Evolutionary conservation across 2,888 invertebrate genomes (phyloP).

Genomic region (Drepana falcataria): DNA sequence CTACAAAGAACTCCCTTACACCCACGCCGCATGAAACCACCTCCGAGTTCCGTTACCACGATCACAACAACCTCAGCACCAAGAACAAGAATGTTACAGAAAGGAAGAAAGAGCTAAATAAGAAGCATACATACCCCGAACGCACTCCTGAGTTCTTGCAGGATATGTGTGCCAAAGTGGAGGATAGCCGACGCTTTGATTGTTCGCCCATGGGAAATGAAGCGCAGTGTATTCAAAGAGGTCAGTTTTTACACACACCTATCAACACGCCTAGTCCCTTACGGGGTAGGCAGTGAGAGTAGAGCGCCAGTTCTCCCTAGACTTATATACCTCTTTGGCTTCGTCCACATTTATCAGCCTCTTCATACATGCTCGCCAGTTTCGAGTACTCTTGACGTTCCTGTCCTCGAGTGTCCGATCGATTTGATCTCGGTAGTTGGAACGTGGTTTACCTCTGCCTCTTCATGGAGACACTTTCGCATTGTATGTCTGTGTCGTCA

Average conservation of each 20-base stretch:
- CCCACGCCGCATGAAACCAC: constrained; percentile 60
- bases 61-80: constrained; percentile 72
- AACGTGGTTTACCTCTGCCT: no score
- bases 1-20: constrained; percentile 51
- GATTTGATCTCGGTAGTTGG: no score
- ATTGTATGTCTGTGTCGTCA: no score
- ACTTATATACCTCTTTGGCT: no score
- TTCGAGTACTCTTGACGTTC: no score
- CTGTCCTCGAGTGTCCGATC: no score
- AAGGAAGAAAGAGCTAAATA: constrained; percentile 38
- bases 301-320: no score
- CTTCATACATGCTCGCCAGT: no score
- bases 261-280: no score
- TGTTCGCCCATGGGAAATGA: constrained; percentile 77
- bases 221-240: constrained; percentile 79
- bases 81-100: constrained; percentile 63
- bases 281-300: no score
- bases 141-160: constrained; percentile 40
- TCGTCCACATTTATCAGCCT: no score
- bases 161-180: constrained; percentile 64
- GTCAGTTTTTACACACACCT: constrained; percentile 21
- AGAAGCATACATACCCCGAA: constrained; percentile 45
- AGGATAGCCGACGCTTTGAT: constrained; percentile 80
- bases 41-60: constrained; percentile 68
- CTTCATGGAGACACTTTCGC: no score